Evolutionary conservation across 2,113 vertebrate genomes (phyloP), one percentile per base, ranked within the genome.

Genomic region (Eleginops maclovinus): DNA sequence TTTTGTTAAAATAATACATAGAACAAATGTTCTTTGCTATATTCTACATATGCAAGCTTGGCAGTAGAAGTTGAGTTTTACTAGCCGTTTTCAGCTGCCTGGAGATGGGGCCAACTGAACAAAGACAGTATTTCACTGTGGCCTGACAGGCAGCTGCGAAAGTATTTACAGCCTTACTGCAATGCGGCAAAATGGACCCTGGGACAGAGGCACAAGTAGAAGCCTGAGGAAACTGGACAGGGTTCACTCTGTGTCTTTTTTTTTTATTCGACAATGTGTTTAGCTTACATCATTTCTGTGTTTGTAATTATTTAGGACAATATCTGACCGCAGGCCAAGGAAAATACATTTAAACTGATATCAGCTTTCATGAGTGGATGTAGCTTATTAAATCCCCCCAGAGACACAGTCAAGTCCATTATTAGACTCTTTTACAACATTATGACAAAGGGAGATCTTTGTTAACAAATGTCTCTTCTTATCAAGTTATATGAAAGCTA

Each of bases 111-210:
- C 85, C 87, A 87, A 88, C 74, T 75, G 94, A 97, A 99, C 98
- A 99, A 99, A 99, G 97, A 97, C 96, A 96, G 97, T 98, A 99
- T 98, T 99, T 99, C 97, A 99, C 95, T 91, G 94, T 69, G 82
- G 91, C 89, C 95, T 98, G 97, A 97, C 98, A 98, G 97, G 96
- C 97, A 98, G 97, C 97, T 97, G 97, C 96, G 96, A 97, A 98
- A 97, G 96, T 97, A 98, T 99, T 99, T 99, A 99, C 96, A 94
- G 94, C 97, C 94, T 96, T 90, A 94, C 97, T 97, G 98, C 97
- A 99, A 94, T 98, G 98, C 97, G 96, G 95, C 96, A 95, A 94
- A 91, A 93, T 92, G 93, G 90, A 89, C 69, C 72, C 86, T 86
- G 78, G 28, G 64, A 79, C 65, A 80, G 69, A 79, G 75, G 41